phyloP scores from a whole-genome alignment of 2,888 invertebrate species.

The Cerastoderma edule region DNA sequence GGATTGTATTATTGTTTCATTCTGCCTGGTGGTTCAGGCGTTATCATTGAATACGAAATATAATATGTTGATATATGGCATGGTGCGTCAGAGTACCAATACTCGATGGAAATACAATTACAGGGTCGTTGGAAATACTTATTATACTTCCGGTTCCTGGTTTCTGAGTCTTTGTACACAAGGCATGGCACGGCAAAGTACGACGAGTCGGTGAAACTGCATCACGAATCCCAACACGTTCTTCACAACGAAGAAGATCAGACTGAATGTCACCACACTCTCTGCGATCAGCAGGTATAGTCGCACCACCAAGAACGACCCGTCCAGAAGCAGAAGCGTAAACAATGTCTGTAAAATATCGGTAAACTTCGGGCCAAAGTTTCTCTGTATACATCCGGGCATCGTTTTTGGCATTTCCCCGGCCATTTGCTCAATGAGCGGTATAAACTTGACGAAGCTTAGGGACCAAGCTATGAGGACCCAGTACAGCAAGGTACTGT shows the following conservation, averaged over 20 bases:
- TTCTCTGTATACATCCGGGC: neutral
- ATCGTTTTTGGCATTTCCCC: neutral
- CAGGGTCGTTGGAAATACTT: too few species aligned
- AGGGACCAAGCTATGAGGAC: constrained; percentile 10
- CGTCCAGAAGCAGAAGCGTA: neutral
- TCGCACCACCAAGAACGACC: constrained; percentile 6
- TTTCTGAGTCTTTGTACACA: constrained; percentile 1
- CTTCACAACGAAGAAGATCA: constrained; percentile 15
- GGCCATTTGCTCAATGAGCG: constrained; percentile 5
- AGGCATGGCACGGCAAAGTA: neutral
- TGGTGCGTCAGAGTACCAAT: too few species aligned
- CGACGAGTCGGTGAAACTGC: neutral
- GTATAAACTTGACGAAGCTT: constrained; percentile 8
- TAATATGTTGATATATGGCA: too few species aligned
- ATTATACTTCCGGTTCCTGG: too few species aligned
- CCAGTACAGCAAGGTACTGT: constrained; percentile 6
- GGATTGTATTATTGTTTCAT: too few species aligned
- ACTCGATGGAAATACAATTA: too few species aligned
- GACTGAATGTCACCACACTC: constrained; percentile 3
- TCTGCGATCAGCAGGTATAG: constrained; percentile 3
- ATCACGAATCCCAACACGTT: neutral
- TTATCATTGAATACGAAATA: too few species aligned
- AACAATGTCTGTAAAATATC: neutral
- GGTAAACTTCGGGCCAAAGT: constrained; percentile 7
- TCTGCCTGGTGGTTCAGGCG: too few species aligned